Evolutionary conservation across 2,113 vertebrate species (phyloP).

Genomic region (Haplochromis vanheusdeni): DNA sequence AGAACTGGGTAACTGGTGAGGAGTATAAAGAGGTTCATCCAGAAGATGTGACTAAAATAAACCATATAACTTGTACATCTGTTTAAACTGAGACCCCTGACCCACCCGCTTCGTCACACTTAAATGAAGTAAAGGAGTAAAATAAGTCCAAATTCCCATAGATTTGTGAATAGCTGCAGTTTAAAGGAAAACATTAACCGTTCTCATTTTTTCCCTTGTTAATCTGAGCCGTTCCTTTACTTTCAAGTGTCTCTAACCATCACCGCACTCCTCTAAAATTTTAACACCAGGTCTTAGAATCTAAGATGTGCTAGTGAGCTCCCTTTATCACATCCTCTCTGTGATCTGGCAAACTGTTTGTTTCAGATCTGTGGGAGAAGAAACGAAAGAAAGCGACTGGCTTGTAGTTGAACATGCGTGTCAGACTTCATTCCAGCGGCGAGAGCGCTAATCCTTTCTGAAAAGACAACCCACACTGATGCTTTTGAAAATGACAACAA

Average conservation of each 20-base stretch:
- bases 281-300: background rate
- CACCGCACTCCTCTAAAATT: background rate
- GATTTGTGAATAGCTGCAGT: background rate
- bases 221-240: background rate
- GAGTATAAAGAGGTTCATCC: background rate
- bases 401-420: slow-evolving; percentile 8
- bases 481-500: slow-evolving; percentile 1
- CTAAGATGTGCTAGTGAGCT: background rate
- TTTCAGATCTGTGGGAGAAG: background rate
- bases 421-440: slow-evolving; percentile 11
- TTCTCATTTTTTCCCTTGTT: background rate
- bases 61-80: background rate
- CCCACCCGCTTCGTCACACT: background rate
- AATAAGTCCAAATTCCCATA: background rate
- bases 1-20: background rate
- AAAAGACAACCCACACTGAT: background rate
- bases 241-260: background rate
- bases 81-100: background rate
- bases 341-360: slow-evolving; percentile 3
- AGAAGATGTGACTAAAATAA: background rate
- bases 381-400: background rate
- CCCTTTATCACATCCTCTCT: background rate
- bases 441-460: slow-evolving; percentile 4
- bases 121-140: background rate
- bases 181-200: background rate